A percentile compares a stretch with the other conserved stretches of the same genome.
These are phyloP conservation scores for Sula dactylatra DNA, from an alignment of 2,113 vertebrate species.

Conservation along the genomic window DNA sequence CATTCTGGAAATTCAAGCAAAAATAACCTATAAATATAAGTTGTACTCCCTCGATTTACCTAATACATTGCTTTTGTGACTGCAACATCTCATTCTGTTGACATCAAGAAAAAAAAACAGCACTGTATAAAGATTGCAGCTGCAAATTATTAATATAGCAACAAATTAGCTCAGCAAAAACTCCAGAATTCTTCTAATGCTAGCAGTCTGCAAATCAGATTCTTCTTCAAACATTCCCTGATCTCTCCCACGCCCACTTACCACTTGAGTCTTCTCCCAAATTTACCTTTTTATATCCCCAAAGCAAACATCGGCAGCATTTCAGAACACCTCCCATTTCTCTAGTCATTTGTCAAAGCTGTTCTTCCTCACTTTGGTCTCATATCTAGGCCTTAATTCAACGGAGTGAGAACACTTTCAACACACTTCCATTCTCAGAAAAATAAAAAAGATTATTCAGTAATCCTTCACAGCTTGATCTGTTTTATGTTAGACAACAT, in stretches of 20 bases:
- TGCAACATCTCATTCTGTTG: background rate
- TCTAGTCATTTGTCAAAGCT: background rate
- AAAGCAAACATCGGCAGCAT: background rate
- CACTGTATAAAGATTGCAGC: background rate
- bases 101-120: background rate
- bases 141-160: background rate
- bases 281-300: background rate
- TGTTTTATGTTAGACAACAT: background rate
- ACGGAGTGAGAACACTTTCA: background rate
- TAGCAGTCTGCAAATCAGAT: background rate
- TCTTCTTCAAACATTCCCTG: background rate
- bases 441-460: background rate
- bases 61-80: background rate
- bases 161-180: background rate
- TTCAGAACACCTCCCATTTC: background rate
- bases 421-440: background rate
- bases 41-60: background rate
- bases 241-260: background rate
- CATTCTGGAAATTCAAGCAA: background rate
- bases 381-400: background rate
- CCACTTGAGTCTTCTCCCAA: background rate
- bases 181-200: background rate
- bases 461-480: background rate
- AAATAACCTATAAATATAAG: background rate
- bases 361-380: background rate